Evolutionary conservation across 2,797 vertebrate species (phyloP).

Genomic region (Sebastes alutus): DNA sequence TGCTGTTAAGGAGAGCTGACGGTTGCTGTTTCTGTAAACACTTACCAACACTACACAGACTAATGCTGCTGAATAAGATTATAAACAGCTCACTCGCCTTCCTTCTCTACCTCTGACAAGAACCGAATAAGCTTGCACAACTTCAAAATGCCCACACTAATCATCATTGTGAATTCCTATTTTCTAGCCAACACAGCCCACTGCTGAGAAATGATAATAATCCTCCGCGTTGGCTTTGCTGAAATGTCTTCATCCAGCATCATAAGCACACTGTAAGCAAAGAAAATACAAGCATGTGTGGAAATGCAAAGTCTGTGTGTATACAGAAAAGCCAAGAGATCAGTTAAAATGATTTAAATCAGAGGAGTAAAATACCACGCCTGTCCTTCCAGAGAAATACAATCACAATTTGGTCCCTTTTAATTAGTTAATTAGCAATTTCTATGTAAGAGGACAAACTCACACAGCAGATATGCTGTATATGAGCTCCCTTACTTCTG

Average conservation of each 20-base stretch:
- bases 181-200: slow-evolving; percentile 54
- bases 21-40: slow-evolving; percentile 71
- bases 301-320: slow-evolving; percentile 40
- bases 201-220: slow-evolving; percentile 60
- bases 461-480: slow-evolving; percentile 58
- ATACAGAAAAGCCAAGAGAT: slow-evolving; percentile 32
- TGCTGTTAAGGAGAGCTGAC: slow-evolving; percentile 65
- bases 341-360: slow-evolving; percentile 48
- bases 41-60: slow-evolving; percentile 41
- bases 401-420: slow-evolving; percentile 51
- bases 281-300: slow-evolving; percentile 27
- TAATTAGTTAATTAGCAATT: slow-evolving; percentile 65
- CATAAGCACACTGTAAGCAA: slow-evolving; percentile 42
- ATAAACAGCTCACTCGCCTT: slow-evolving; percentile 56
- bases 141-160: slow-evolving; percentile 59
- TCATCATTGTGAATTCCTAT: slow-evolving; percentile 54
- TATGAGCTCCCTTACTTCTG: slow-evolving; percentile 69
- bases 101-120: slow-evolving; percentile 53
- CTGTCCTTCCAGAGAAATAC: slow-evolving; percentile 34
- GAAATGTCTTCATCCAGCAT: slow-evolving; percentile 51
- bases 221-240: slow-evolving; percentile 46
- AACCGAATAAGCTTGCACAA: slow-evolving; percentile 56
- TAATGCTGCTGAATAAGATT: slow-evolving; percentile 71
- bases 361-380: slow-evolving; percentile 2
- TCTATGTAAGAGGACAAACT: slow-evolving; percentile 67